Base-by-base conservation (phyloP, 2,888 invertebrate species). In the Chymomyza amoena region DNA sequence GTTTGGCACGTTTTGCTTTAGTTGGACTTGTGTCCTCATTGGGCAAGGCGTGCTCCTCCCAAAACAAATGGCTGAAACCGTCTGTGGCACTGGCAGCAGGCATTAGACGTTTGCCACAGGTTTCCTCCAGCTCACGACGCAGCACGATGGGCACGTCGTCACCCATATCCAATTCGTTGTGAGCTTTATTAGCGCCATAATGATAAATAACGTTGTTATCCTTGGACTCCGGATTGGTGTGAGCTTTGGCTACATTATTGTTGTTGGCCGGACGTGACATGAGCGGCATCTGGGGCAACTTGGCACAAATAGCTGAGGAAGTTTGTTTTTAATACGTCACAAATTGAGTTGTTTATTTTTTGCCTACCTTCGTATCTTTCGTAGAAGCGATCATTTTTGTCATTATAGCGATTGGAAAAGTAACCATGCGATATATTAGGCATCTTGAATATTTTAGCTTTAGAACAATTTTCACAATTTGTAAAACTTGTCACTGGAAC, bases 71-170 rank as follows among this genome's bases (percentile, higher is more conserved):
- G 39, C 83, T 83, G 6, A 82, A 74, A 1, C 61, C 72, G 0
- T 13, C 28, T n/a, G 10, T 15, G 3, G 75, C 61, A 9, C 52
- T 59, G 4, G 54, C 6, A 0, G 74, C 2, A 0, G 57, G 68
- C 86, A 83, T 83, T 1, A 83, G 15, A 9, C 87, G 80, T 0
- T 68, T 18, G 0, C 67, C 68, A 2, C 16, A 20, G 0, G 39
- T 15, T 59, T 70, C 61, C 66, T 83, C 83, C 68, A 85, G 69
- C 13, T 73, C 61, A 2, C 83, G 76, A 0, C 83, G 64, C 54
- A 76, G 73, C 61, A 87, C 68, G 69, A 83, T 83, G 4, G 83
- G 60, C 28, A 83, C 36, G 50, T 76, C 65, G 5, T 85, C 80
- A 7, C 62, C 70, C 0, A 66, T 9, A 0, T 83, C 86, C 88